Percentiles rank a stretch among this genome's conserved stretches.
These are phyloP conservation scores for human (Homo sapiens) DNA, from an alignment of 2,113 vertebrate species.

Conservation along the genomic window DNA sequence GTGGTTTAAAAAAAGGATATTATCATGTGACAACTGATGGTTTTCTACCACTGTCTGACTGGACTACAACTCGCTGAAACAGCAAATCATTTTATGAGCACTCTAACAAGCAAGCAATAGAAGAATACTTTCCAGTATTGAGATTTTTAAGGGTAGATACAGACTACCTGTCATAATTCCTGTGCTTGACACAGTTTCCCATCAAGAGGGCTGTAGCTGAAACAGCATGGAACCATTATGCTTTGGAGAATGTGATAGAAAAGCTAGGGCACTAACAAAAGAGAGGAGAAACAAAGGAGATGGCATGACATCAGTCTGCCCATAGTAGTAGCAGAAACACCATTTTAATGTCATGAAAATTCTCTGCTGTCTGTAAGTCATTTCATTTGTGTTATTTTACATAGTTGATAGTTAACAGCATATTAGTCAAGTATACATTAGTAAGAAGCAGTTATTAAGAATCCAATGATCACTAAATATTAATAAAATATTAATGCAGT, in stretches of 20 bases:
- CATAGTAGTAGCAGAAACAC: not conserved
- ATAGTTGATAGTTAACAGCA: not conserved
- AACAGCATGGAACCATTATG: not conserved
- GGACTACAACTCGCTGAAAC: conserved; percentile 67
- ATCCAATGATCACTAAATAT: conserved; percentile 14
- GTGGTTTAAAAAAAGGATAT: conserved; percentile 67
- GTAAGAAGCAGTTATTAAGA: not conserved
- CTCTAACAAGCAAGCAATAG: conserved; percentile 46
- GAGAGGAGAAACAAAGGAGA: not conserved
- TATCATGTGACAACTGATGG: conserved; percentile 59
- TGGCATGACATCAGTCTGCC: not conserved
- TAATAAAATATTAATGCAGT: conserved; percentile 23
- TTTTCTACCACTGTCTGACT: conserved; percentile 56
- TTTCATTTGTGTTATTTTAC: not conserved
- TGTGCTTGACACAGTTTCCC: not conserved
- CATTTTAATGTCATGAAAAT: not conserved
- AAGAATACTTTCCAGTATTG: not conserved
- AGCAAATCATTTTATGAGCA: conserved; percentile 64
- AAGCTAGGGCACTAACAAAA: not conserved
- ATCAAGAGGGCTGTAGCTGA: not conserved
- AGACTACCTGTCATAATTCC: not conserved
- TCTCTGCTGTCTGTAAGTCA: not conserved
- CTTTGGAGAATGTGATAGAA: not conserved
- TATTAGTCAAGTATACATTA: not conserved
- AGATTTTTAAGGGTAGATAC: conserved; percentile 47